A percentile compares a stretch with the other conserved stretches of the same genome.
Evolutionary conservation across 2,113 vertebrate genomes (phyloP).

Genomic region (Opisthocomus hoazin): DNA sequence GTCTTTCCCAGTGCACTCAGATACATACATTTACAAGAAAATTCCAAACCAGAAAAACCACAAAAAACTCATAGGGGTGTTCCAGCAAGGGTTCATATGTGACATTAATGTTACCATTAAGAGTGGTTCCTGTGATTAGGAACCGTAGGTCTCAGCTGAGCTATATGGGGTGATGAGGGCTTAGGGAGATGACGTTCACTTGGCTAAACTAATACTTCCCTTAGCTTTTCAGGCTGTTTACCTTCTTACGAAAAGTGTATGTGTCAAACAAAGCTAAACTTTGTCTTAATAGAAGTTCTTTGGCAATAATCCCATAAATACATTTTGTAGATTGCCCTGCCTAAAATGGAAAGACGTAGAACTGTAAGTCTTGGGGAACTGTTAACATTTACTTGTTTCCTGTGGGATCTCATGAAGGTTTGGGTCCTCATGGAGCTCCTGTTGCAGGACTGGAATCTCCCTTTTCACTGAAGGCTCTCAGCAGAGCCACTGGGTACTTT

Average conservation of each 20-base stretch:
- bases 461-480: background rate
- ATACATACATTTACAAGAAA: background rate
- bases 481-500: background rate
- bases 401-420: background rate
- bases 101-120: background rate
- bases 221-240: background rate
- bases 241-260: background rate
- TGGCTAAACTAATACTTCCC: background rate
- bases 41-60: background rate
- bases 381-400: background rate
- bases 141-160: background rate
- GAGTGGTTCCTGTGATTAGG: background rate
- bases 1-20: background rate
- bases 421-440: background rate
- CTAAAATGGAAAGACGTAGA: background rate
- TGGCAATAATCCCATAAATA: background rate
- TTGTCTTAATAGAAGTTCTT: background rate
- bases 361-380: background rate
- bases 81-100: background rate
- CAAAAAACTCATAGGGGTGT: background rate
- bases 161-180: background rate
- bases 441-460: background rate
- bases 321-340: background rate
- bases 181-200: background rate
- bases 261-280: background rate